Evolutionary conservation across 2,888 invertebrate species (phyloP).

Genomic region (Thera britannica): DNA sequence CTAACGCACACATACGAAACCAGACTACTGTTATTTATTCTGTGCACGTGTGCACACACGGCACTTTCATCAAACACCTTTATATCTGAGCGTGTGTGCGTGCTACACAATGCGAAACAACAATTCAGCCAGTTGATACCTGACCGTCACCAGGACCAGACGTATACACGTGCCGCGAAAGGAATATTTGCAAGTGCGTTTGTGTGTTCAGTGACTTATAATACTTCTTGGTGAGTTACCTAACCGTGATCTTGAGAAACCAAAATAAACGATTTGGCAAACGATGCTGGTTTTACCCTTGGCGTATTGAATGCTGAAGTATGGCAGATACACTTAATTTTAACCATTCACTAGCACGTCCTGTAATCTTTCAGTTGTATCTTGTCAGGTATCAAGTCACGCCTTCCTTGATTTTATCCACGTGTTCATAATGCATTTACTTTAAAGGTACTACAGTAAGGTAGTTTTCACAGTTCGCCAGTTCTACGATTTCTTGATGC

Average conservation of each 20-base stretch:
- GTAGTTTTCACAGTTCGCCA: not conserved
- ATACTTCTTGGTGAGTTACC: conserved; percentile 67
- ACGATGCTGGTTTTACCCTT: conserved; percentile 62
- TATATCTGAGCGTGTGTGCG: conserved; percentile 49
- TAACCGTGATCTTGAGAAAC: conserved; percentile 64
- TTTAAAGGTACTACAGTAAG: not conserved
- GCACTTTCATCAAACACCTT: conserved; percentile 59
- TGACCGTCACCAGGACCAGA: conserved; percentile 52
- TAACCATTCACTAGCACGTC: conserved; percentile 21
- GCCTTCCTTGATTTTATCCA: conserved; percentile 16
- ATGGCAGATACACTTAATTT: conserved; percentile 28
- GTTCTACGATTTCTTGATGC: not conserved
- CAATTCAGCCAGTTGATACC: conserved; percentile 71
- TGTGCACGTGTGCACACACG: conserved; percentile 42
- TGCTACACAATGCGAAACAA: conserved; percentile 55
- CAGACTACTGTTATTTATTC: conserved; percentile 23
- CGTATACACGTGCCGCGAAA: conserved; percentile 56
- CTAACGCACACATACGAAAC: conserved; percentile 52
- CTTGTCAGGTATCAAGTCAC: conserved; percentile 16
- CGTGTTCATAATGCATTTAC: conserved; percentile 7
- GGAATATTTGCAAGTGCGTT: conserved; percentile 47
- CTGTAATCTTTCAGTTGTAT: conserved; percentile 26
- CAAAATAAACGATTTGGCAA: conserved; percentile 79
- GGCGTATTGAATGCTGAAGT: conserved; percentile 47
- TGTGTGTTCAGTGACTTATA: conserved; percentile 69